These are phyloP conservation scores for Chionoecetes opilio DNA, from an alignment of 1,140 invertebrate species.

Conservation along the genomic window DNA sequence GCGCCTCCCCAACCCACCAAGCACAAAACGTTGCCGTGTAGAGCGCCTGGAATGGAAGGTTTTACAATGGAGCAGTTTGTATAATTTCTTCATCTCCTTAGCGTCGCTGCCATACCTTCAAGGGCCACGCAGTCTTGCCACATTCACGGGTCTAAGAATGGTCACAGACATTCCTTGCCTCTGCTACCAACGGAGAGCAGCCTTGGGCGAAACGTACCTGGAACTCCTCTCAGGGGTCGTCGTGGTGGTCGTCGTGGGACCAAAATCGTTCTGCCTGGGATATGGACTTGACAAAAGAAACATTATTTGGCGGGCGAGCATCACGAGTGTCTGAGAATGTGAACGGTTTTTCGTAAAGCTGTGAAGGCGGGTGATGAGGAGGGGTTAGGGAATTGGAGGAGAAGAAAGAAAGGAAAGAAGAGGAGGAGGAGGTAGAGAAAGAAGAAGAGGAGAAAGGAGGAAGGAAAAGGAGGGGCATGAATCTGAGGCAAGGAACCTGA, in stretches of 20 bases:
- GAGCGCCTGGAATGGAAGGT: background rate
- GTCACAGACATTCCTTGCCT: background rate
- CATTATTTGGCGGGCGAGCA: background rate
- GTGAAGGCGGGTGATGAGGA: conserved; percentile 28
- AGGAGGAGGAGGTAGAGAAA: background rate
- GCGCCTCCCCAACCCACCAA: background rate
- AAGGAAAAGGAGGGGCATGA: background rate
- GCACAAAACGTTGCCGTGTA: too few species aligned
- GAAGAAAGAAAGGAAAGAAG: background rate
- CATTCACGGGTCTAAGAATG: background rate
- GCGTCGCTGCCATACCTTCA: background rate
- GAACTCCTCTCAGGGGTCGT: background rate
- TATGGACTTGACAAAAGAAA: conserved; percentile 34
- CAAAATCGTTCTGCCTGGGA: background rate
- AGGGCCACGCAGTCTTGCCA: background rate
- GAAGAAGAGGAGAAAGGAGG: background rate
- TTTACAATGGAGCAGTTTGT: conserved; percentile 1
- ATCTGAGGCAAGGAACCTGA: conserved; percentile 54
- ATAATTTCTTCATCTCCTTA: conserved; percentile 30
- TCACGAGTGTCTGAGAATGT: conserved; percentile 37
- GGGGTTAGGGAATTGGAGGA: background rate
- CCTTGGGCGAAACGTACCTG: background rate
- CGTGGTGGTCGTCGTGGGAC: background rate
- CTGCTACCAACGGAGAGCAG: background rate
- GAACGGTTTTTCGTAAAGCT: conserved; percentile 32